Base-by-base conservation (phyloP, 2,113 vertebrate genomes). In the Lepisosteus oculatus region DNA sequence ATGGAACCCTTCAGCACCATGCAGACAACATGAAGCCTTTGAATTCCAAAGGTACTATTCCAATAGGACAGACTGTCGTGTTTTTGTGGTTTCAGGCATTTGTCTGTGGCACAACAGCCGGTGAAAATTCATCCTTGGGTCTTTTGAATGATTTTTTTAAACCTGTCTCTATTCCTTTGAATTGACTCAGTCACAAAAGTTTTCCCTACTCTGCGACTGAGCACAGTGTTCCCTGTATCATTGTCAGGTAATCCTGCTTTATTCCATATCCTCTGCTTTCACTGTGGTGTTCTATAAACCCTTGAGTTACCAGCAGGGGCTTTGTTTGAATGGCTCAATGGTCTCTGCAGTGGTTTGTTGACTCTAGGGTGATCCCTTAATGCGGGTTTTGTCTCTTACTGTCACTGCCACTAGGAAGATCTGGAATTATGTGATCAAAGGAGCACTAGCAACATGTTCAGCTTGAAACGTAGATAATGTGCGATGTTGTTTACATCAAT, bases 311-410 rank as follows among this genome's bases (percentile, higher is more conserved):
- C 17, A 15, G 47, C 11, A 15, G 55, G 13, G 4, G 71, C 54
- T 70, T 29, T 61, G 55, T 45, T 61, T 70, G 41, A 29, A 57
- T 11, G 43, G n/a, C 63, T 17, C 2, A 5, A 9, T 45, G 2
- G 15, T 43, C 12, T 51, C 29, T 17, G 51, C 55, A 61, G 61
- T 61, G 65, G 55, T 29, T 44, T 73, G 72, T 73, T 68, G 43
- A 67, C 65, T 68, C 45, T 73, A 29, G 72, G 15, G 15, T 68
- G 72, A 68, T 73, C 65, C 56, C 44, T 47, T 67, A 54, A 55
- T 11, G 14, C 54, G 17, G 45, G 12, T 44, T 29, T 67, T 54
- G 45, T 67, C 45, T 55, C 47, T 68, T 41, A 8, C 45, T 8
- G 4, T 54, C 42, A 12, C 65, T 42, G 2, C 42, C 64, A 12